Base-by-base conservation (phyloP, 2,797 vertebrate species). In the Acestrorhynchus altus region DNA sequence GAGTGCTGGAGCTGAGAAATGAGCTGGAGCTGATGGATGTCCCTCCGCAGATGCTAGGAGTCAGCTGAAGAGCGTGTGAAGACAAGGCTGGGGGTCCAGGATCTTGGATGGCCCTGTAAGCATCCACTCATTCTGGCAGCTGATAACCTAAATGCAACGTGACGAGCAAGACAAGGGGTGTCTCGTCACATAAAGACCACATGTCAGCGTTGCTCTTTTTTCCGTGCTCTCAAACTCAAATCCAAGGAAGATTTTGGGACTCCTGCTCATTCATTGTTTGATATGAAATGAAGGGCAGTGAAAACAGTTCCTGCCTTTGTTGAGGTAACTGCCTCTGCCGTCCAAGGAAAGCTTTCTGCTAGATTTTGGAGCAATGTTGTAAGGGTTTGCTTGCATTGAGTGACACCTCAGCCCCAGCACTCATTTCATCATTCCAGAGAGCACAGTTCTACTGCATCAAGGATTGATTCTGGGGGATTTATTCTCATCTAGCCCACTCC, bases 121-220 rank as follows among this genome's bases (percentile, higher is more conserved):
- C 49, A 40, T 49, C 59, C 65, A 76, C 65, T 80, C 69, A 60
- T 70, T 71, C 78, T 77, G 82, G 83, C 80, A 81, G 69, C 59
- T 56, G 78, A 81, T 82, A 68, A 83, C 76, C 42, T 64, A 78
- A 79, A 86, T 76, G 40, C 64, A 76, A 70, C 46, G 44, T 83
- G 82, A 87, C 44, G 42, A 64, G 56, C 28, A 26, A 66, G 52
- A 65, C 64, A 61, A 67, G 64, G 74, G 57, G 75, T 74, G 71
- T 82, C 81, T 79, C 40, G 42, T 77, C 77, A 82, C 60, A 82
- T 83, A 74, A 85, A 64, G 71, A 49, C 40, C 28, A 47, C 74
- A 61, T 31, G 59, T 79, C 68, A 44, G 40, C n/a, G 35, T 66
- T 72, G 24, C 44, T 59, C 68, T 47, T 11, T 40, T 59, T 73